These are phyloP conservation scores for Montipora sp. DNA, from an alignment of 64 coral and sea anemone genomes.

Conservation along the genomic window DNA sequence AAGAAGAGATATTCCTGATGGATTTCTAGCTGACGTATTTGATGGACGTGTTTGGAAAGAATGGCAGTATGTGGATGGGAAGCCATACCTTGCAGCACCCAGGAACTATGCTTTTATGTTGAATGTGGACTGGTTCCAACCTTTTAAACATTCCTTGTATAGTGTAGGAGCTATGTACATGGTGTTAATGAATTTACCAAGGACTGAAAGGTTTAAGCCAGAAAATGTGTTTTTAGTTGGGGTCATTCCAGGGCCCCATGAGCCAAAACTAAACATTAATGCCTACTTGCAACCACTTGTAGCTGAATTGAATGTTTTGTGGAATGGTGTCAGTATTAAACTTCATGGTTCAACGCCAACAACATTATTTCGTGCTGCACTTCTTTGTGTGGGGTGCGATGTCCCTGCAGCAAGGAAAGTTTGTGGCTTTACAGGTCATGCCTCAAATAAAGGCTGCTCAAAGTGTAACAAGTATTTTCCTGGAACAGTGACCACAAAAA, in stretches of 20 bases:
- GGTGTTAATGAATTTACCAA: slow-evolving; percentile 74
- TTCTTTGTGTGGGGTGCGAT: slow-evolving; percentile 71
- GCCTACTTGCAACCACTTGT: slow-evolving; percentile 66
- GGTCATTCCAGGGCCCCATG: slow-evolving; percentile 58
- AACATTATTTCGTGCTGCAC: slow-evolving; percentile 32
- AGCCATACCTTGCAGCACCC: slow-evolving; percentile 19
- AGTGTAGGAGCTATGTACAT: slow-evolving; percentile 52
- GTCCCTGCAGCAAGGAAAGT: slow-evolving; percentile 63
- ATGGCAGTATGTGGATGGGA: slow-evolving; percentile 25
- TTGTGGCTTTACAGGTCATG: slow-evolving; percentile 45
- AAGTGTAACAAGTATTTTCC: slow-evolving; percentile 66
- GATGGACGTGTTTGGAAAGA: slow-evolving; percentile 64
- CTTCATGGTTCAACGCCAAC: not conserved
- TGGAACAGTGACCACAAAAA: slow-evolving; percentile 22
- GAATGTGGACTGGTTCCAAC: slow-evolving; percentile 66
- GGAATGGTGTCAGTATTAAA: slow-evolving; percentile 45
- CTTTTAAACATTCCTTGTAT: slow-evolving; percentile 2
- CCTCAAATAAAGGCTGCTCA: slow-evolving; percentile 39
- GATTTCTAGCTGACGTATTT: slow-evolving; percentile 63
- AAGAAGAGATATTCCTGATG: slow-evolving; percentile 33
- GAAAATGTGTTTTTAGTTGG: slow-evolving; percentile 69
- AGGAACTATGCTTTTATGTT: slow-evolving; percentile 27
- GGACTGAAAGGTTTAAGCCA: slow-evolving; percentile 65
- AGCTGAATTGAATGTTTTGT: slow-evolving; percentile 65
- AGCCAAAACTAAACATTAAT: slow-evolving; percentile 68